phyloP scores from a whole-genome alignment of 1,140 invertebrate genomes.

The Bombyx mori region DNA sequence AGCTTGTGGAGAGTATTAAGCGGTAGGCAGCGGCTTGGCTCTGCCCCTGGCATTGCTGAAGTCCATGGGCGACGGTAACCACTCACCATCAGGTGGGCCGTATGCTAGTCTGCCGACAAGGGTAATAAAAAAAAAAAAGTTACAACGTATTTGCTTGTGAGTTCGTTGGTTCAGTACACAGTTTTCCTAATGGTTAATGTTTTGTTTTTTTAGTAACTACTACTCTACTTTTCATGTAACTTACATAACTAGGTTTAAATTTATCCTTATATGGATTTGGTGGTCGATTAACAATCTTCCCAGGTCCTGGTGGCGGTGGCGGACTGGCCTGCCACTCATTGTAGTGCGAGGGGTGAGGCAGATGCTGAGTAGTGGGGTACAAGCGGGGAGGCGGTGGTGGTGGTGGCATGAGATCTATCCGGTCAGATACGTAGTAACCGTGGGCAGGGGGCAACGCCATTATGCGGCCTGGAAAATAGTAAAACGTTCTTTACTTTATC shows the following conservation, averaged over 20 bases:
- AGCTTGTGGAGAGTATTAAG: too few species aligned
- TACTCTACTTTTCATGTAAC: slow-evolving; percentile 8
- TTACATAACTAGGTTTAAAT: slow-evolving; percentile 49
- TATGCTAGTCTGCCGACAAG: too few species aligned
- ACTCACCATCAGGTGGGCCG: too few species aligned
- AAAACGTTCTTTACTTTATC: too few species aligned
- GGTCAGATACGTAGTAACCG: slow-evolving; percentile 62
- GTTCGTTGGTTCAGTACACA: too few species aligned
- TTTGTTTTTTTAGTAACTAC: too few species aligned
- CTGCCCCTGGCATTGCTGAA: too few species aligned
- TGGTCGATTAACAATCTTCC: slow-evolving; percentile 54
- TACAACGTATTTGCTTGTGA: too few species aligned
- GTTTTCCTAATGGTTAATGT: too few species aligned
- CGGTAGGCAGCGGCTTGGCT: too few species aligned
- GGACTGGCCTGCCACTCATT: slow-evolving; percentile 41
- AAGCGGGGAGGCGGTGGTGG: slow-evolving; percentile 8
- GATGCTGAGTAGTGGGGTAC: slow-evolving; percentile 13
- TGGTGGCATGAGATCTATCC: slow-evolving; percentile 32
- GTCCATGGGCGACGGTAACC: too few species aligned
- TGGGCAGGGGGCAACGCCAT: slow-evolving; percentile 50
- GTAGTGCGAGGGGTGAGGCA: slow-evolving; percentile 23
- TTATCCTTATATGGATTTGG: slow-evolving; percentile 52
- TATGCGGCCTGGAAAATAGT: slow-evolving; percentile 39
- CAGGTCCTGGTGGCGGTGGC: slow-evolving; percentile 22
- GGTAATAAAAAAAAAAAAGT: too few species aligned